Evolutionary conservation across 2,888 invertebrate genomes (phyloP).

Genomic region (Imbricaverruca yamaguchii): DNA sequence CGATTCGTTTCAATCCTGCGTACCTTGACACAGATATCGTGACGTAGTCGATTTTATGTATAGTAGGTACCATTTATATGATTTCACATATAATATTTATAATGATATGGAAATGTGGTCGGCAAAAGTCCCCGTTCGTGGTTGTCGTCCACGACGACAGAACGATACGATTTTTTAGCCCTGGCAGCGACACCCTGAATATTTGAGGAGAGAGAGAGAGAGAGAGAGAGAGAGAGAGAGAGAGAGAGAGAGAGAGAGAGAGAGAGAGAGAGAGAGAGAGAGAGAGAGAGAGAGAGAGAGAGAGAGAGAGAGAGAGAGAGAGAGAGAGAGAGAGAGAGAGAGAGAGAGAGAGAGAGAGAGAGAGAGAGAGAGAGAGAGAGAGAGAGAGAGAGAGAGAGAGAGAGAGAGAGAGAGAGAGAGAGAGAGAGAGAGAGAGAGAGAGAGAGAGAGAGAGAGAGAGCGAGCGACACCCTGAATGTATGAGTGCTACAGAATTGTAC

Average conservation of each 20-base stretch:
- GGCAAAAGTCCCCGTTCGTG: too few species aligned
- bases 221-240: slow-evolving; percentile 24
- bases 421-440: slow-evolving; percentile 12
- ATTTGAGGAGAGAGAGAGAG: background rate
- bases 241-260: slow-evolving; percentile 1
- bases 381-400: slow-evolving; percentile 9
- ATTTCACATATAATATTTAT: too few species aligned
- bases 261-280: slow-evolving; percentile 6
- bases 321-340: slow-evolving; percentile 6
- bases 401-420: slow-evolving; percentile 5
- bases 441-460: slow-evolving; percentile 6
- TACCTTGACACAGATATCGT: too few species aligned
- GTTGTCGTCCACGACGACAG: too few species aligned
- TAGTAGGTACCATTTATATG: too few species aligned
- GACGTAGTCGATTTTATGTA: too few species aligned
- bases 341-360: slow-evolving; percentile 6
- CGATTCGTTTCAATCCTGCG: too few species aligned
- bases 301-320: background rate
- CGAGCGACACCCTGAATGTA: too few species aligned
- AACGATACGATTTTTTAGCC: too few species aligned
- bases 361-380: slow-evolving; percentile 9
- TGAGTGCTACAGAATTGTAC: too few species aligned
- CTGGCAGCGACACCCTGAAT: too few species aligned
- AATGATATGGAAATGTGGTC: too few species aligned
- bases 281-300: slow-evolving; percentile 7